Conservation (phyloP, 2,797 vertebrate genomes). For the Trematomus bernacchii region DNA sequence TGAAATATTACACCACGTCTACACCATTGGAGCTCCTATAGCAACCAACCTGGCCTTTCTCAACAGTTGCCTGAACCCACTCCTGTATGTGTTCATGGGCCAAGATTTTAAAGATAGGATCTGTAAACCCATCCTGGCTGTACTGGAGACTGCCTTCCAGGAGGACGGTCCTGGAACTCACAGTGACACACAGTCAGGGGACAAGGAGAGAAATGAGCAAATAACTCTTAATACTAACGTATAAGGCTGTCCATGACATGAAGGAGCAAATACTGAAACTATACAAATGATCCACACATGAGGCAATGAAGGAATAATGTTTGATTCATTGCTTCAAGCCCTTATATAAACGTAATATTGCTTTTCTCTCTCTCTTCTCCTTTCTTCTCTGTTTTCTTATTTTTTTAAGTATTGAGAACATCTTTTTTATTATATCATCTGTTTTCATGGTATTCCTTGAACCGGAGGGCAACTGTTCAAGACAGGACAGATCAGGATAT, state of each 20-base stretch:
- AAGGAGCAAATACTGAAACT: not conserved
- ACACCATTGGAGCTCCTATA: constrained; percentile 81
- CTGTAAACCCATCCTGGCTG: constrained; percentile 84
- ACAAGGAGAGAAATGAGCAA: constrained; percentile 28
- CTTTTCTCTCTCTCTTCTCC: no score
- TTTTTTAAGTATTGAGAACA: no score
- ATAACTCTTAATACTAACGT: constrained; percentile 76
- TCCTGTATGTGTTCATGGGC: constrained; percentile 89
- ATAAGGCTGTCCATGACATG: constrained; percentile 33
- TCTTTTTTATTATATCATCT: no score
- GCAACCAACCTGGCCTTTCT: constrained; percentile 85
- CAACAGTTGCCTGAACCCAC: constrained; percentile 88
- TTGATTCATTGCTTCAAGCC: not conserved
- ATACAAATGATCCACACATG: no score
- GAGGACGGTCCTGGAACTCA: constrained; percentile 84
- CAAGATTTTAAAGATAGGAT: constrained; percentile 88
- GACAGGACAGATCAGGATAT: no score
- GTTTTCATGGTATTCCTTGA: no score
- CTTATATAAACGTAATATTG: no score
- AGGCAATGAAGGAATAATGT: not conserved
- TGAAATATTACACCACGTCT: constrained; percentile 68
- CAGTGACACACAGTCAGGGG: constrained; percentile 82
- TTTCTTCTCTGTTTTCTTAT: no score
- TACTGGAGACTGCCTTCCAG: constrained; percentile 87
- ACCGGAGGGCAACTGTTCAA: no score